Evolutionary conservation across 2,797 vertebrate species (phyloP), one percentile per base, ranked within the genome.

Genomic region (Mionectes olivaceus): DNA sequence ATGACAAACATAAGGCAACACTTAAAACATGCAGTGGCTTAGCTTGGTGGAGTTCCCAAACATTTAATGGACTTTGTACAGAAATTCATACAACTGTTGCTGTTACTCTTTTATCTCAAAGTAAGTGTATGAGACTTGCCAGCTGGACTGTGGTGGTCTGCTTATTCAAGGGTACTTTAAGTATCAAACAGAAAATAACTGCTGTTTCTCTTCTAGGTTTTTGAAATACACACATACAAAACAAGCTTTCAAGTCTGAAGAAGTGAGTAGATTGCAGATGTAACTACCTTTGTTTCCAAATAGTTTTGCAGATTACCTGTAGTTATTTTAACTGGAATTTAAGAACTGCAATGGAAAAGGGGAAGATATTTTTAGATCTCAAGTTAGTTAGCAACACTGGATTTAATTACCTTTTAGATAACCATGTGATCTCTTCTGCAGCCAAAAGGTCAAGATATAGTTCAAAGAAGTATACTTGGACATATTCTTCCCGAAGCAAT

Each of bases 221-320:
- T 97, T 99, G 97, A 99, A 99, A 96, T 99, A 99, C 92, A 99
- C 99, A 46, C 99, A 99, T 94, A 98, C 99, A 69, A 99, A 99
- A 89, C 99, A 99, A 97, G 99, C 99, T 93, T 99, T 99, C 97
- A 99, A 98, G 96, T 99, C 99, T 94, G 99, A 99, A 96, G 99
- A 99, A 98, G 99, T 99, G 97, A 98, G 98, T 93, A 87, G 44
- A 87, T n/a, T 57, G 35, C 14, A 75, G 61, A 83, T 83, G 5
- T 71, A 92, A 55, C 50, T 74, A 19, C 23, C 19, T 61, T 6
- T 85, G 15, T 89, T 93, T 75, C 32, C 46, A 44, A 28, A 52
- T 37, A 47, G 32, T 63, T 74, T 93, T 75, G 23, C 55, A 69
- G 35, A 32, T 6, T 21, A 30, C 10, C 6, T 91, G 10, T 64